Evolutionary conservation across 2,888 invertebrate genomes (phyloP).

Genomic region (Crematogaster levior): DNA sequence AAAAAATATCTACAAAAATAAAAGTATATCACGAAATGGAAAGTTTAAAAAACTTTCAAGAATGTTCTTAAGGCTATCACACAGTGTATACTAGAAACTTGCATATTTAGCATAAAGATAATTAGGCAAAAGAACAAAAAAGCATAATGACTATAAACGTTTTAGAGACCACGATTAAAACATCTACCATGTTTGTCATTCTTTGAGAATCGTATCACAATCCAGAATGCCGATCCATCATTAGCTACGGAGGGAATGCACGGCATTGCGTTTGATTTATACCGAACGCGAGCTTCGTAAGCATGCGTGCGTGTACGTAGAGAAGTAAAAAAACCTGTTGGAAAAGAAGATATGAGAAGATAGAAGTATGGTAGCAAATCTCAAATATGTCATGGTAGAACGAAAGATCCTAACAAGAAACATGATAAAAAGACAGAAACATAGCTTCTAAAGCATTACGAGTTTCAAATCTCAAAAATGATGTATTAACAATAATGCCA

Average conservation of each 20-base stretch:
- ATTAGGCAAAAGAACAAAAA: constrained; percentile 47
- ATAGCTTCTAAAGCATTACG: neutral
- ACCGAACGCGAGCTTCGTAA: constrained; percentile 62
- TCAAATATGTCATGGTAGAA: constrained; percentile 48
- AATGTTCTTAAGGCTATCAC: neutral
- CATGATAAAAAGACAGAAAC: neutral
- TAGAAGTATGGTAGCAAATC: constrained; percentile 43
- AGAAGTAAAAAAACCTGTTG: constrained; percentile 12
- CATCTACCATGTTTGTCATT: constrained; percentile 72
- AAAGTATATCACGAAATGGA: neutral
- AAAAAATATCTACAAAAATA: neutral
- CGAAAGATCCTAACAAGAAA: constrained; percentile 23
- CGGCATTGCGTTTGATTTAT: constrained; percentile 77
- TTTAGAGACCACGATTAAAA: constrained; percentile 78
- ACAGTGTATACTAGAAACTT: neutral
- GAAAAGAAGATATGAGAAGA: constrained; percentile 36
- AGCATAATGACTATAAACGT: constrained; percentile 68
- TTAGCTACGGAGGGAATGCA: constrained; percentile 75
- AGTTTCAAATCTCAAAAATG: neutral
- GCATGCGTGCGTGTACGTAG: constrained; percentile 33
- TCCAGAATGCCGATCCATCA: constrained; percentile 80
- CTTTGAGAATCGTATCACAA: constrained; percentile 76
- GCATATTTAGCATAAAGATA: neutral
- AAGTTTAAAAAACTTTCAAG: neutral
- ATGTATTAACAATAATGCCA: neutral